A percentile compares a stretch with the other conserved stretches of the same genome.
phyloP scores from a whole-genome alignment of 2,888 invertebrate species.

The Julus scandinavius region DNA sequence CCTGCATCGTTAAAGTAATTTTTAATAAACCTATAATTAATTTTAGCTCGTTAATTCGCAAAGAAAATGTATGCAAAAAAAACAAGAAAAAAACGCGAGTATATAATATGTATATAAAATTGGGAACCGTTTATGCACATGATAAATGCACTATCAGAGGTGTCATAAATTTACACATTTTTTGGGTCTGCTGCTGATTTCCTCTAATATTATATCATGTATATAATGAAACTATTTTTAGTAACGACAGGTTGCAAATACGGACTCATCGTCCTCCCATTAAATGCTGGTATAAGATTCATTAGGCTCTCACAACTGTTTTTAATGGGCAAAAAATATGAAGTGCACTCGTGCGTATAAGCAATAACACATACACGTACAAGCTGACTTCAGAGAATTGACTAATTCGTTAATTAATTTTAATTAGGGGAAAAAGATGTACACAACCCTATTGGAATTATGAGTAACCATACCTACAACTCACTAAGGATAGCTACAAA shows the following conservation, averaged over 20 bases:
- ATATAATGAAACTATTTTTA: conserved; percentile 20
- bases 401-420: neutral
- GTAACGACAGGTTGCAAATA: conserved; percentile 30
- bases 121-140: neutral
- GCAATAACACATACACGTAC: neutral
- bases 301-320: neutral
- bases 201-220: neutral
- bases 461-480: neutral
- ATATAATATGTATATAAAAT: neutral
- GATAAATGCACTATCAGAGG: neutral
- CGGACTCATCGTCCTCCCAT: neutral
- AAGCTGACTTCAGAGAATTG: neutral
- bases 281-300: neutral
- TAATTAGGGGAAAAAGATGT: neutral
- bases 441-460: neutral
- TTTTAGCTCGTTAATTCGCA: neutral
- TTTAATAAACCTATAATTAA: conserved; percentile 31
- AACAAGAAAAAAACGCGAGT: neutral
- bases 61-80: neutral
- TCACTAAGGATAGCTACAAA: neutral
- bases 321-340: conserved; percentile 7
- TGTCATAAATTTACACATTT: neutral
- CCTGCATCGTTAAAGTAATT: neutral
- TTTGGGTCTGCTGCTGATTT: conserved; percentile 13
- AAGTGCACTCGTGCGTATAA: neutral